These are phyloP conservation scores for Calypte anna DNA, from an alignment of 2,113 vertebrate species.

Conservation along the genomic window DNA sequence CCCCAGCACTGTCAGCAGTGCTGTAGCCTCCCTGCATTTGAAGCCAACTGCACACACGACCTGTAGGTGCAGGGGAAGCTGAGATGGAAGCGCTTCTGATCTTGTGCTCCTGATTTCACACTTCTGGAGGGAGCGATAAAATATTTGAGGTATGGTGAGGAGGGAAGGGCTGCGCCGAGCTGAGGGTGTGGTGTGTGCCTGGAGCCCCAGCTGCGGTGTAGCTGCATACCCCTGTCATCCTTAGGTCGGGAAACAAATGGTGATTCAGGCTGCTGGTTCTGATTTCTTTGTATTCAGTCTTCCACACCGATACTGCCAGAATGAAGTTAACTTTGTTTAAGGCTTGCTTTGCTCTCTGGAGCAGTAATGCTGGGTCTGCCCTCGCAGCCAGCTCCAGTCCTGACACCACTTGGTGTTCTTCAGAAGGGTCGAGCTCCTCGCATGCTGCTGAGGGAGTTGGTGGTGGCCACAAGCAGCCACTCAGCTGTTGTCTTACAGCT, in stretches of 20 bases:
- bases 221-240: neutral
- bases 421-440: neutral
- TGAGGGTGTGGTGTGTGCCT: neutral
- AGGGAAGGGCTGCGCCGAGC: neutral
- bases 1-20: neutral
- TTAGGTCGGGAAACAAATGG: conserved; percentile 16
- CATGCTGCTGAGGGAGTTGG: conserved; percentile 1
- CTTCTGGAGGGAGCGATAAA: conserved; percentile 5
- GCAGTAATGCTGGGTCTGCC: neutral
- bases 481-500: neutral
- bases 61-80: neutral
- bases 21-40: accelerated
- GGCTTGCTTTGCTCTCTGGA: neutral
- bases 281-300: neutral
- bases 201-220: neutral
- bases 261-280: neutral
- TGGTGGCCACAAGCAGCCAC: neutral
- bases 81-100: neutral
- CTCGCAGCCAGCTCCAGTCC: neutral
- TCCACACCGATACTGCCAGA: neutral
- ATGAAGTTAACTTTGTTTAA: conserved; percentile 16
- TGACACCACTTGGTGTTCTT: neutral
- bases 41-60: accelerated
- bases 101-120: neutral
- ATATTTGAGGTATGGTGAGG: conserved; percentile 27